Evolutionary conservation across 1,140 invertebrate species (phyloP).

Genomic region (Hylaeus volcanicus): DNA sequence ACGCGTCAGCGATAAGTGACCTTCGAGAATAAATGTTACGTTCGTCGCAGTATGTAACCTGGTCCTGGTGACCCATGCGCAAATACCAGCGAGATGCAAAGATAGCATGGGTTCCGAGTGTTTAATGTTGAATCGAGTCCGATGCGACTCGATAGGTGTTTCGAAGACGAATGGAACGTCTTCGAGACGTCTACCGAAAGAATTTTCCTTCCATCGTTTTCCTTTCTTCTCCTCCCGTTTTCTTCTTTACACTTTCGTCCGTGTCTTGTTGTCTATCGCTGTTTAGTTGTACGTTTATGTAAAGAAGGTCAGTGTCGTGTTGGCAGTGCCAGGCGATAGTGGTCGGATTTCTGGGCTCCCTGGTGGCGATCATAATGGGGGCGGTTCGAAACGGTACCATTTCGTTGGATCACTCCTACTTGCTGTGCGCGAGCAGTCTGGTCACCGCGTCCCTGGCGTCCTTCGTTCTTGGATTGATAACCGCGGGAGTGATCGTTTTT

Average conservation of each 20-base stretch:
- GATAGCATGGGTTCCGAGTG: no score
- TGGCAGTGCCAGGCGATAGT: constrained; percentile 91
- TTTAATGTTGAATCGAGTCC: no score
- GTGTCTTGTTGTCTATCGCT: not conserved
- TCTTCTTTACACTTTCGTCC: no score
- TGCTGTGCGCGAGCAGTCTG: constrained; percentile 90
- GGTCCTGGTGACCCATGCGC: not conserved
- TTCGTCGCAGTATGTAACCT: constrained; percentile 28
- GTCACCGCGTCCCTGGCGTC: constrained; percentile 91
- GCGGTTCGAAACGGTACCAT: constrained; percentile 87
- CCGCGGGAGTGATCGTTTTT: constrained; percentile 86
- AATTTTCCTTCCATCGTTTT: no score
- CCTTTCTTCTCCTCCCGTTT: no score
- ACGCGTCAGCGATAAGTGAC: constrained; percentile 48
- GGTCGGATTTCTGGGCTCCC: constrained; percentile 91
- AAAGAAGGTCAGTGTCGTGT: constrained; percentile 40
- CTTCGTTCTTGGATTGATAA: constrained; percentile 85
- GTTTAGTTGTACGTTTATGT: constrained; percentile 11
- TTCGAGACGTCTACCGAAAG: no score
- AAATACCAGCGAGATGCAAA: no score
- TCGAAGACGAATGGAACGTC: no score
- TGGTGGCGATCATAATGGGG: constrained; percentile 91
- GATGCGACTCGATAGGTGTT: no score
- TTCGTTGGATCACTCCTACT: constrained; percentile 87
- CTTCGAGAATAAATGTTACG: constrained; percentile 49